Base-by-base conservation (phyloP, 1,140 invertebrate genomes). In the Drosophila ohnishii region DNA sequence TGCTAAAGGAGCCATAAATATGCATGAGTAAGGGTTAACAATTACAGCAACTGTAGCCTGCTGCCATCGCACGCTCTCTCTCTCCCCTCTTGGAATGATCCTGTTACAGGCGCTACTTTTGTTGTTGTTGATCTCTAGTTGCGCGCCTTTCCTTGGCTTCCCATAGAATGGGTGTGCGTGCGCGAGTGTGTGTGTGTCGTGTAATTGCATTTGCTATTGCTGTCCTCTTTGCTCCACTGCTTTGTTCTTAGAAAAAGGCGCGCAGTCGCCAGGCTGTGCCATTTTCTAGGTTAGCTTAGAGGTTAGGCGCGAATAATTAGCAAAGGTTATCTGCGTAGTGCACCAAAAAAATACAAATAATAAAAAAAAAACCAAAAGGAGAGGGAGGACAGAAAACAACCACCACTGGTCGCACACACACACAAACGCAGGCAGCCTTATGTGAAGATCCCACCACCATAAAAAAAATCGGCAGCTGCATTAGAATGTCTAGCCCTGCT, bases 111-210 rank as follows among this genome's bases (percentile, higher is more conserved):
- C 40, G 28, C 42, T 42, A 28, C 28, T 57, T 10, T 50, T 53
- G 34, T 73, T 73, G 44, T 72, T 75, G 48, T 62, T 74, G 30
- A 16, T 82, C 39, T 71, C 75, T 51, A 40, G 30, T 66, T 75
- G 82, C 78, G 81, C 78, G 83, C 83, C 83, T 55, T 87, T 76
- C 64, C 42, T 42, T 66, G 75, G 83, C 83, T 87, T 87, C 78
- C 44, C 14, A 44, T 39, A 10, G 39, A n/a, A 37, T 25, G 1
- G 60, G 34, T 32, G 34, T 47, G 55, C 75, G 69, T 74, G 67
- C 63, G 32, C 25, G 47, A 8, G 28, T 42, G 13, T 57, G 28
- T 48, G 61, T 37, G 50, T 37, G 51, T 37, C 34, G 5, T 59
- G 72, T 53, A 76, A 82, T 79, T 83, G 74, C 69, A 76, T 79